Evolutionary conservation across 2,888 invertebrate species (phyloP).

Genomic region (Cephus spinipes): DNA sequence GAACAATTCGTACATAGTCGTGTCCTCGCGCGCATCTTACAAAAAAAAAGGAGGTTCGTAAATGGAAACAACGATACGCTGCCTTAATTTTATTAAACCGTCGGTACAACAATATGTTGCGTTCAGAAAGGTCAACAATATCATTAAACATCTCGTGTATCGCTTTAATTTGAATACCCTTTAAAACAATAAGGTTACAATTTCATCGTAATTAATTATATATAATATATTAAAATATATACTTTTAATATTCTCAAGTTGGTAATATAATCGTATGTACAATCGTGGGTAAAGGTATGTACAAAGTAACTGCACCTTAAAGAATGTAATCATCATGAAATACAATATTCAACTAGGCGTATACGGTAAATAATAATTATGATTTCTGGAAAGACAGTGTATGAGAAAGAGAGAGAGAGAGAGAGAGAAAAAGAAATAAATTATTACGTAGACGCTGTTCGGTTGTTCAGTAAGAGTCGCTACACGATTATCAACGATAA

Average conservation of each 20-base stretch:
- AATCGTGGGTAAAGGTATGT: conserved; percentile 55
- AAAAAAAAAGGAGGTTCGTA: neutral
- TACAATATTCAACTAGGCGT: conserved; percentile 34
- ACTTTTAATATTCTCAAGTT: conserved; percentile 60
- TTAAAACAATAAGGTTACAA: conserved; percentile 63
- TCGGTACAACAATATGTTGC: conserved; percentile 62
- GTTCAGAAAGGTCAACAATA: conserved; percentile 62
- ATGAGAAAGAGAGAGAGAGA: neutral
- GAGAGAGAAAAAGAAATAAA: conserved; percentile 36
- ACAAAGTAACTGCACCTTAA: conserved; percentile 60
- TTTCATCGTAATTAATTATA: conserved; percentile 62
- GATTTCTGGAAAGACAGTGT: conserved; percentile 3
- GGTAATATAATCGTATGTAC: conserved; percentile 52
- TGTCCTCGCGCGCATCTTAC: neutral
- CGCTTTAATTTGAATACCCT: conserved; percentile 56
- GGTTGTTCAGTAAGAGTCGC: conserved; percentile 38
- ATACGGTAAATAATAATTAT: conserved; percentile 30
- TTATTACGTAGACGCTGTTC: conserved; percentile 27
- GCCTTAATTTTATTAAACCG: conserved; percentile 63
- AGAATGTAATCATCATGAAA: conserved; percentile 40
- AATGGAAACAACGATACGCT: conserved; percentile 28
- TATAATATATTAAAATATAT: conserved; percentile 67
- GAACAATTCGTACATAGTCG: neutral
- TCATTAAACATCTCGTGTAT: conserved; percentile 64
- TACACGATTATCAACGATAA: conserved; percentile 42